Evolutionary conservation across 2,888 invertebrate species (phyloP).

Genomic region (Epinotia brunnichana): DNA sequence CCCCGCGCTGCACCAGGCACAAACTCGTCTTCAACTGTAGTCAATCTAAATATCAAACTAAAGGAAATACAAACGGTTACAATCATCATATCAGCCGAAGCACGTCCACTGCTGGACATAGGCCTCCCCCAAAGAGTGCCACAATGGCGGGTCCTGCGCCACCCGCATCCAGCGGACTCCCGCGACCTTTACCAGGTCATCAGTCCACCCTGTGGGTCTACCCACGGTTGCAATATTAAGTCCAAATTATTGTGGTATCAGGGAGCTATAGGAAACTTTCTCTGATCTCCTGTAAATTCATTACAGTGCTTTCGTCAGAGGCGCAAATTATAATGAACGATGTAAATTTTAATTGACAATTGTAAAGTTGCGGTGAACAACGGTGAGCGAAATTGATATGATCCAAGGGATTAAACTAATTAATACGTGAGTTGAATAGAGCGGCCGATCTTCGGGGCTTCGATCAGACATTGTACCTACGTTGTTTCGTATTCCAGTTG

Average conservation of each 20-base stretch:
- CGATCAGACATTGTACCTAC: background rate
- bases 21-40: background rate
- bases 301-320: background rate
- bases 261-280: too few relatives aligned
- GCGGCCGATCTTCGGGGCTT: background rate
- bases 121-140: too few relatives aligned
- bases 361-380: slow-evolving; percentile 19
- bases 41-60: too few relatives aligned
- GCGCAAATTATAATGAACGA: slow-evolving; percentile 1
- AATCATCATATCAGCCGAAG: too few relatives aligned
- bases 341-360: slow-evolving; percentile 34
- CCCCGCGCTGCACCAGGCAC: background rate
- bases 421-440: slow-evolving; percentile 16
- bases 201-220: too few relatives aligned
- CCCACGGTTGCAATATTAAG: too few relatives aligned
- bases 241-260: too few relatives aligned
- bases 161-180: too few relatives aligned
- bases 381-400: slow-evolving; percentile 26
- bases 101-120: too few relatives aligned
- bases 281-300: background rate
- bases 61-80: too few relatives aligned
- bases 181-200: too few relatives aligned
- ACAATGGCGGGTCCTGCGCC: too few relatives aligned
- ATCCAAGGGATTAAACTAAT: slow-evolving; percentile 20
- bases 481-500: background rate